Evolutionary conservation across 2,113 vertebrate genomes (phyloP).

Genomic region (Tyto alba): DNA sequence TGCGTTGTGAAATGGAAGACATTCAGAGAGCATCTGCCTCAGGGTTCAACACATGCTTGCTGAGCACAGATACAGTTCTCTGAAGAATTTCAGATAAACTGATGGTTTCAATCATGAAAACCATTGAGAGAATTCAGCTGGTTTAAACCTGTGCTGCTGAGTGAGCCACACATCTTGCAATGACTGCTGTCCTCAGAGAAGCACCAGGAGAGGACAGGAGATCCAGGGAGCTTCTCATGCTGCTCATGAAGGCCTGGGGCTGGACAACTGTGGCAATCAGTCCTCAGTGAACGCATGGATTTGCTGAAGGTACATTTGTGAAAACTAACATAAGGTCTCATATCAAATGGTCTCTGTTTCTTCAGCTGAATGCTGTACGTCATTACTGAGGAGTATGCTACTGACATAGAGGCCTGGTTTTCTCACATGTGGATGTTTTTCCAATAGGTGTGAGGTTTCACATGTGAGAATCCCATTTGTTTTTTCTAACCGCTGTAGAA

Average conservation of each 20-base stretch:
- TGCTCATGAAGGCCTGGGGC: background rate
- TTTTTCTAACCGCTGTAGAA: background rate
- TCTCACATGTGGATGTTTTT: background rate
- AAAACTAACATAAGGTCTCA: background rate
- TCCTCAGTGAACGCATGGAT: fast-evolving
- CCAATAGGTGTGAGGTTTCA: fast-evolving
- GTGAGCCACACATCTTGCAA: background rate
- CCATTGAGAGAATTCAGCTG: background rate
- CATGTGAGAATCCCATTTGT: fast-evolving
- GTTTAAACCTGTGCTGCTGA: background rate
- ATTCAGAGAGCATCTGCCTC: background rate
- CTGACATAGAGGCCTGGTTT: background rate
- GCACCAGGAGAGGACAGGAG: background rate
- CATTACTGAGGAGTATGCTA: fast-evolving
- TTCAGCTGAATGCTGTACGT: background rate
- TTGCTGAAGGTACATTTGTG: background rate
- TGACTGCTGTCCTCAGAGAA: background rate
- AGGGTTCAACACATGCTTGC: background rate
- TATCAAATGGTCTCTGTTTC: background rate
- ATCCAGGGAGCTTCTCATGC: background rate
- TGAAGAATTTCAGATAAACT: background rate
- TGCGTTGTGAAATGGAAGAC: background rate
- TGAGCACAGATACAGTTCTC: background rate
- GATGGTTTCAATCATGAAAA: background rate
- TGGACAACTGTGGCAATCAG: background rate